phyloP scores from a whole-genome alignment of 2,888 invertebrate species.

The Antheraea assamensis region DNA sequence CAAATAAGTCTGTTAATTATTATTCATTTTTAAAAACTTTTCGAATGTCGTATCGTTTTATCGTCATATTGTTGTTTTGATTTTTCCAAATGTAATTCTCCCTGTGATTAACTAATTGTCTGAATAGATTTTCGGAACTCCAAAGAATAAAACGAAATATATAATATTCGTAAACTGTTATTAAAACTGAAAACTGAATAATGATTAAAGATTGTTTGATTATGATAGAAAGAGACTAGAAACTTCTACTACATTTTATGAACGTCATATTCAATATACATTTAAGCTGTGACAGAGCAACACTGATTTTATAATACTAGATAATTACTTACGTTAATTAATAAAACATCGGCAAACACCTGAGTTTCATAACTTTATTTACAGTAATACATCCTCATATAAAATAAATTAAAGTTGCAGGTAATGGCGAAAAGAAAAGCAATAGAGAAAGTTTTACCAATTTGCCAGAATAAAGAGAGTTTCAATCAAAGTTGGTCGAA shows the following conservation, averaged over 20 bases:
- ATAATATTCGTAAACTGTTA: neutral
- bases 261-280: neutral
- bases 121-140: too few species aligned
- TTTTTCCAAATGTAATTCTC: too few species aligned
- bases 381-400: neutral
- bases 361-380: neutral
- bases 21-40: too few species aligned
- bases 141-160: neutral
- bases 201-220: neutral
- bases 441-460: constrained; percentile 72
- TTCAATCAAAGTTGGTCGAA: constrained; percentile 48
- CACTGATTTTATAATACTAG: neutral
- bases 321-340: neutral
- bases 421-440: constrained; percentile 59
- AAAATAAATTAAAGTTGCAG: constrained; percentile 32
- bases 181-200: neutral
- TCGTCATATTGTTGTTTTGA: too few species aligned
- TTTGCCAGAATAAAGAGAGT: constrained; percentile 75
- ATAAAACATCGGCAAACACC: neutral
- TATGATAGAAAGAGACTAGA: neutral
- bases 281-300: neutral
- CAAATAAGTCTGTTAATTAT: too few species aligned
- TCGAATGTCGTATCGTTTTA: too few species aligned
- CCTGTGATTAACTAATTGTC: too few species aligned
- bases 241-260: neutral